These are phyloP conservation scores for Drosophila gaucha DNA, from an alignment of 2,888 invertebrate species.

Conservation along the genomic window DNA sequence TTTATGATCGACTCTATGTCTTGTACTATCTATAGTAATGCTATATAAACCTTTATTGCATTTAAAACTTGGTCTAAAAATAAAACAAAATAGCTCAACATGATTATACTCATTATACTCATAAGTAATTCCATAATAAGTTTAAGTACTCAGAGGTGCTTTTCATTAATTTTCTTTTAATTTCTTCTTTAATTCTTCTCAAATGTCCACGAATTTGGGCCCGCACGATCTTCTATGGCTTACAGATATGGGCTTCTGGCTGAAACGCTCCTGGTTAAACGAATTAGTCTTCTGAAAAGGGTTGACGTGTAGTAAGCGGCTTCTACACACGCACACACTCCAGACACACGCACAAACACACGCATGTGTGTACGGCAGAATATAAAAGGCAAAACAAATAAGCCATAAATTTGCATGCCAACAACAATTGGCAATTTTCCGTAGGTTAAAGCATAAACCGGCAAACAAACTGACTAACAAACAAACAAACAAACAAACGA, in stretches of 20 bases:
- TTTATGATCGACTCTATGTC: too few species aligned
- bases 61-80: too few species aligned
- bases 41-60: too few species aligned
- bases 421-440: slow-evolving; percentile 76
- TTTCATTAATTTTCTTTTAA: too few species aligned
- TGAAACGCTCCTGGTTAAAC: slow-evolving; percentile 45
- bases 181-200: background rate
- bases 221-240: background rate
- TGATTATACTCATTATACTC: too few species aligned
- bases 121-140: too few species aligned
- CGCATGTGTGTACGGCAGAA: slow-evolving; percentile 26
- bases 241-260: background rate
- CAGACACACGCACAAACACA: slow-evolving; percentile 12
- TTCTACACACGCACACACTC: slow-evolving; percentile 23
- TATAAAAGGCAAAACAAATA: slow-evolving; percentile 66
- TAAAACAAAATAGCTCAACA: too few species aligned
- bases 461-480: slow-evolving; percentile 55
- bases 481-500: slow-evolving; percentile 54
- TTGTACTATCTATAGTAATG: too few species aligned
- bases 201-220: background rate
- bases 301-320: slow-evolving; percentile 63
- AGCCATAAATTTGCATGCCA: slow-evolving; percentile 82
- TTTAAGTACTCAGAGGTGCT: too few species aligned
- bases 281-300: slow-evolving; percentile 65
- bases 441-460: slow-evolving; percentile 63